phyloP scores from a whole-genome alignment of 2,797 vertebrate species.

The Morelia viridis region DNA sequence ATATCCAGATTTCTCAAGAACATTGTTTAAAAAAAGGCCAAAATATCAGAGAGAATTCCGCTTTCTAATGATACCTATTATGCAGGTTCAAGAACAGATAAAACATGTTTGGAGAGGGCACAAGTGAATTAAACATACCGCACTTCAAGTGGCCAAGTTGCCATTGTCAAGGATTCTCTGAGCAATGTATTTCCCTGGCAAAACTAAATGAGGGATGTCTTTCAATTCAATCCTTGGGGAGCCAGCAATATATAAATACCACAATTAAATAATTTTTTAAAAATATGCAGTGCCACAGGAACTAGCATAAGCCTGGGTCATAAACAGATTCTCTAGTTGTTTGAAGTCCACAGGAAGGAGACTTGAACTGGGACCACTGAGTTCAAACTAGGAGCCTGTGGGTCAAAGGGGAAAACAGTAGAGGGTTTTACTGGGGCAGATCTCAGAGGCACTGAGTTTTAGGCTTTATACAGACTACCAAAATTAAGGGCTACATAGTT shows the following conservation, averaged over 20 bases:
- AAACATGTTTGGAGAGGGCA: neutral
- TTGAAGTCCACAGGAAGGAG: too few species aligned
- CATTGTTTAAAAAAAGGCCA: neutral
- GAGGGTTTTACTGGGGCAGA: too few species aligned
- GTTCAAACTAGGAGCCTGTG: too few species aligned
- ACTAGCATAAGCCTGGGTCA: neutral
- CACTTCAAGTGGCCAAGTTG: neutral
- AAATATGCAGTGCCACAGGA: neutral
- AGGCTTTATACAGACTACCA: neutral
- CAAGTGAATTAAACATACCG: neutral
- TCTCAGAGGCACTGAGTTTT: too few species aligned
- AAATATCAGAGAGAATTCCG: neutral
- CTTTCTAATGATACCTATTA: neutral
- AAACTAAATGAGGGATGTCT: neutral
- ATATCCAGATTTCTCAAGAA: neutral
- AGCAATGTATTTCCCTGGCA: neutral
- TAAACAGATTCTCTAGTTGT: too few species aligned
- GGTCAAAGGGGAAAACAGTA: too few species aligned
- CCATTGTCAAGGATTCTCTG: neutral
- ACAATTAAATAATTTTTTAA: neutral
- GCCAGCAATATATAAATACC: neutral
- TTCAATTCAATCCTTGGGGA: neutral
- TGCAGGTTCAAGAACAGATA: neutral
- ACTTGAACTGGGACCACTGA: too few species aligned
- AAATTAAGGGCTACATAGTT: too few species aligned